Evolutionary conservation across 2,113 vertebrate species (phyloP), one percentile per base, ranked within the genome.

Genomic region (Mustela lutreola): DNA sequence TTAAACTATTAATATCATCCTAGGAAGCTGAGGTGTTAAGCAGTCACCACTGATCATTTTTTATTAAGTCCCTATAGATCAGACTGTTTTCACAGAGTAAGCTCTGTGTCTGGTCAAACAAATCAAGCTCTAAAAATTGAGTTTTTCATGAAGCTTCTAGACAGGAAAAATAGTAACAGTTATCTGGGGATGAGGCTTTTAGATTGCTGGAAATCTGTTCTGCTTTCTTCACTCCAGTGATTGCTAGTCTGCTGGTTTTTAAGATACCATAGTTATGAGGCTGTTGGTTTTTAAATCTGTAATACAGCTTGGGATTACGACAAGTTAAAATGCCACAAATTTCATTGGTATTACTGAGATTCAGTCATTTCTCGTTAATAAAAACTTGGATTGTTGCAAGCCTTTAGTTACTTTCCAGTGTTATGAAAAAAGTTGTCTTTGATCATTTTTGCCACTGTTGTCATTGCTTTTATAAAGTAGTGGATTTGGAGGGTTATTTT

Each of bases 351-450:
- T 81, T 92, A 45, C 33, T 58, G 18, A 84, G 11, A 94, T 91
- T 60, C 36, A 83, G 4, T 63, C 53, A 58, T 84, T 78, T 89
- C 53, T 82, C 48, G 48, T 60, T 71, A 80, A 95, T 78, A 85
- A 86, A 81, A 28, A 95, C 48, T 36, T 81, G 65, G 10, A 78
- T 81, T 94, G 16, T 71, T 92, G 7, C 2, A 97, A 87, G 11
- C 4, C 28, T 71, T 71, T 83, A 82, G 26, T 93, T 95, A 84
- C 39, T 65, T 79, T 60, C n/a, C 50, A 36, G 0, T 58, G n/a
- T 94, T 94, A 24, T 58, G 28, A 60, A 86, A 92, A 92, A n/a
- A 65, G 16, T 78, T 97, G 53, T 80, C 19, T 60, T 94, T 91
- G 50, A 60, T 10, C n/a, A 19, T 71, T 89, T 84, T 94, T 81